phyloP scores from a whole-genome alignment of 1,140 invertebrate genomes.

The Scylla paramamosain region DNA sequence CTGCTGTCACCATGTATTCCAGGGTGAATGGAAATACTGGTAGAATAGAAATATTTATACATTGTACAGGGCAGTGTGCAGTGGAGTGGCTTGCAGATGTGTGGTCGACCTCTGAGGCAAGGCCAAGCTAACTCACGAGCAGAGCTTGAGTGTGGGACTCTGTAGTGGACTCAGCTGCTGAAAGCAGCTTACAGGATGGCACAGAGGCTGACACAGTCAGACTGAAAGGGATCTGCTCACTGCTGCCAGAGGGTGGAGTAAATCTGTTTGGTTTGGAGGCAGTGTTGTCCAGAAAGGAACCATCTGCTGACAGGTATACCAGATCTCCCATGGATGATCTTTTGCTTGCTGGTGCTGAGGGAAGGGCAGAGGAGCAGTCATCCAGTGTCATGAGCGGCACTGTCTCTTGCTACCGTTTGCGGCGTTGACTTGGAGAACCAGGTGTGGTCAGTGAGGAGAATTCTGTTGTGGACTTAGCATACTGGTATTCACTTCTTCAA shows the following conservation, averaged over 20 bases:
- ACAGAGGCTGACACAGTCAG: constrained; percentile 55
- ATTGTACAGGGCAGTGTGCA: too few species aligned
- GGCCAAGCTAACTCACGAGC: too few species aligned
- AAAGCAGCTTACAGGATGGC: too few species aligned
- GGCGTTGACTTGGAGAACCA: constrained; percentile 79
- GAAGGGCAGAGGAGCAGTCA: constrained; percentile 77
- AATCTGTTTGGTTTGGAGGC: constrained; percentile 80
- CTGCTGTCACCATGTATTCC: too few species aligned
- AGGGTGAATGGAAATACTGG: too few species aligned
- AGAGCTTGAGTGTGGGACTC: too few species aligned
- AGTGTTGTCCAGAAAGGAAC: constrained; percentile 92
- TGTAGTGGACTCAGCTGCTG: too few species aligned
- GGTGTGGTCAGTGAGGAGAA: constrained; percentile 75
- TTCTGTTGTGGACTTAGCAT: constrained; percentile 53
- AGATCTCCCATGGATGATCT: constrained; percentile 91
- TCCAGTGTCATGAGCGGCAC: constrained; percentile 80
- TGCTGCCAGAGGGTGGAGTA: neutral
- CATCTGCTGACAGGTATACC: constrained; percentile 89
- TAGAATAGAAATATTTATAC: too few species aligned
- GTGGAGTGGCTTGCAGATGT: too few species aligned
- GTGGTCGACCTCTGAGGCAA: too few species aligned
- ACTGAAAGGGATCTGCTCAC: constrained; percentile 67
- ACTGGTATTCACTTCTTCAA: constrained; percentile 79
- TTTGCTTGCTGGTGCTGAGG: constrained; percentile 80
- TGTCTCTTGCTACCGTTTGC: constrained; percentile 81